Percentiles rank a stretch among this genome's conserved stretches.
These are phyloP conservation scores for Hemitrygon akajei DNA, from an alignment of 2,797 vertebrate genomes.

Conservation along the genomic window DNA sequence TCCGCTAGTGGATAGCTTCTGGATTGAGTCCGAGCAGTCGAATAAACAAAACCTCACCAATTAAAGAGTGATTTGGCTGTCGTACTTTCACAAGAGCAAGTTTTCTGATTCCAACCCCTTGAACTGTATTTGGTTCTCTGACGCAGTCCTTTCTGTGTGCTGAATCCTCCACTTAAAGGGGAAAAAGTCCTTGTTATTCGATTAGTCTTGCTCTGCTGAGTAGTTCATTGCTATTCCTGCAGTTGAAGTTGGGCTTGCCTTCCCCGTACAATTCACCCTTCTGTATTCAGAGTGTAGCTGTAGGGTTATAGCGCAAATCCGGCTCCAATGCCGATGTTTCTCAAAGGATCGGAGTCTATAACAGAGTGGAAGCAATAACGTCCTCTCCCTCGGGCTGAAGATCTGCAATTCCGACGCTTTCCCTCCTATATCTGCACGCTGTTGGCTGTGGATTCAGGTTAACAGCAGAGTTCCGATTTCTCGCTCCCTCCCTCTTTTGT, in stretches of 20 bases:
- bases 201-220: conserved; percentile 29
- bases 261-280: conserved; percentile 23
- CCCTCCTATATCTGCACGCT: neutral
- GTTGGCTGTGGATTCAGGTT: conserved; percentile 26
- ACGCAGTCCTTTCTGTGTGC: conserved; percentile 31
- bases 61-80: conserved; percentile 18
- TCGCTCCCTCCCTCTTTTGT: conserved; percentile 29
- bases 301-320: neutral
- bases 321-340: conserved; percentile 7
- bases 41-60: conserved; percentile 19
- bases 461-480: conserved; percentile 24
- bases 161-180: neutral
- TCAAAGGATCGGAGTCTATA: conserved; percentile 16
- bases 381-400: conserved; percentile 2
- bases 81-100: conserved; percentile 29
- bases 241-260: conserved; percentile 29
- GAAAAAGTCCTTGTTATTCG: conserved; percentile 29
- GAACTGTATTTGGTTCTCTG: conserved; percentile 11
- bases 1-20: conserved; percentile 3
- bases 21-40: neutral
- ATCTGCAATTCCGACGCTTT: neutral
- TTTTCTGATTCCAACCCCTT: conserved; percentile 28
- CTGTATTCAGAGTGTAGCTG: conserved; percentile 22
- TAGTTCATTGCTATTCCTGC: conserved; percentile 35
- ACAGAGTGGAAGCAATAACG: conserved; percentile 29